Conservation (phyloP, 1,140 invertebrate species). For the Bombus sylvicola region DNA sequence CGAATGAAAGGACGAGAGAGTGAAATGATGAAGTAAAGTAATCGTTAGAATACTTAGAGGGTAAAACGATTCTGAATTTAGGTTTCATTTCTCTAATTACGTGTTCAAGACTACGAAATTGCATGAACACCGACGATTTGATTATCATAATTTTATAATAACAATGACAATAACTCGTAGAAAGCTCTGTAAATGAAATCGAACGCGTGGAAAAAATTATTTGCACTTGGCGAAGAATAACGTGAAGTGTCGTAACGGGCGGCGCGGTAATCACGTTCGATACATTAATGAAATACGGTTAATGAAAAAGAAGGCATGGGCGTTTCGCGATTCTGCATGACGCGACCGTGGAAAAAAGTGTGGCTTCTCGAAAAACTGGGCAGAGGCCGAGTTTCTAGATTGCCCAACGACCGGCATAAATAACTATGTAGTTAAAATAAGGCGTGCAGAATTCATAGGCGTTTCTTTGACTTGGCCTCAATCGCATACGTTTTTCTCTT, state of each 20-base stretch:
- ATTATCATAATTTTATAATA: too few relatives aligned
- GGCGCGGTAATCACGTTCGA: constrained; percentile 11
- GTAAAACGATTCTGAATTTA: background rate
- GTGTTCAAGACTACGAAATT: background rate
- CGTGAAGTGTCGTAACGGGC: background rate
- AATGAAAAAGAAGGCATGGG: background rate
- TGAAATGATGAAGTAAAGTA: too few relatives aligned
- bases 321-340: background rate
- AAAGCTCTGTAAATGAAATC: background rate
- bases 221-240: background rate
- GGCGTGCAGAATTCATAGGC: constrained; percentile 42
- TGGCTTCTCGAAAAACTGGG: constrained; percentile 34
- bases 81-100: background rate
- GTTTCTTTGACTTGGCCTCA: constrained; percentile 31
- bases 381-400: constrained; percentile 44
- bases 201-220: background rate
- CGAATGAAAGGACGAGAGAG: background rate
- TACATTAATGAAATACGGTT: constrained; percentile 38
- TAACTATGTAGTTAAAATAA: constrained; percentile 47
- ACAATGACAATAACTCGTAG: too few relatives aligned
- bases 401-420: constrained; percentile 52
- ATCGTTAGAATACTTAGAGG: background rate
- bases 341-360: constrained; percentile 28
- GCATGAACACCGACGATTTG: too few relatives aligned
- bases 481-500: constrained; percentile 27